These are phyloP conservation scores for Champsocephalus gunnari DNA, from an alignment of 2,797 vertebrate genomes.

Conservation along the genomic window DNA sequence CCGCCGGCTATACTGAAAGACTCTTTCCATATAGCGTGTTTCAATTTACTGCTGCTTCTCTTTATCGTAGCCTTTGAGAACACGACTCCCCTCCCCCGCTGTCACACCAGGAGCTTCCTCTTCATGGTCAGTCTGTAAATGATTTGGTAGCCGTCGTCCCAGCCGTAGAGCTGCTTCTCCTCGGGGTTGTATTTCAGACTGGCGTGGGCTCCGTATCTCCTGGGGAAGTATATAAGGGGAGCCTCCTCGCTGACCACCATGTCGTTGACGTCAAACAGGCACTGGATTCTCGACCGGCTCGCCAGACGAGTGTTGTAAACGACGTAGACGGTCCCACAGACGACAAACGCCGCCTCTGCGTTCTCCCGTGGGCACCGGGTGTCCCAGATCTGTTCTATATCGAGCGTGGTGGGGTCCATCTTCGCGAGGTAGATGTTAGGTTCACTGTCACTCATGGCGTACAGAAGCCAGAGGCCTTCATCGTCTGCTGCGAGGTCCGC, in stretches of 20 bases:
- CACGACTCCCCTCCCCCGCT: conserved; percentile 11
- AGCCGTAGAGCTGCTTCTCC: conserved; percentile 94
- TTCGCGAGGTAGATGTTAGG: conserved; percentile 93
- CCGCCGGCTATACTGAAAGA: background rate
- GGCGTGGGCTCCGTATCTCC: conserved; percentile 92
- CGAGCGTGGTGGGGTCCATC: conserved; percentile 90
- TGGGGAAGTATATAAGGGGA: conserved; percentile 93
- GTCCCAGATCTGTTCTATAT: conserved; percentile 98
- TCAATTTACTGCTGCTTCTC: conserved; percentile 1
- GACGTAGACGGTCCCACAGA: conserved; percentile 94
- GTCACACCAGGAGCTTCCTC: conserved; percentile 86
- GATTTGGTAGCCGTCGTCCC: conserved; percentile 98
- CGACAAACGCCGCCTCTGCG: conserved; percentile 93
- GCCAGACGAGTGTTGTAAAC: conserved; percentile 94
- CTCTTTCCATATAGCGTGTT: background rate
- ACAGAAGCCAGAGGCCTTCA: conserved; percentile 95
- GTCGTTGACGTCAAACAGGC: conserved; percentile 94
- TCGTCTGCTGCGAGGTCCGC: conserved; percentile 92
- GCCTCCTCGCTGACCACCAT: conserved; percentile 88
- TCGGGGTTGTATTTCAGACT: conserved; percentile 95
- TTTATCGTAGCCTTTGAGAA: conserved; percentile 16
- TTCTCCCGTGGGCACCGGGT: conserved; percentile 92
- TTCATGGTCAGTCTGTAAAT: conserved; percentile 94
- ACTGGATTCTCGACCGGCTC: conserved; percentile 94
- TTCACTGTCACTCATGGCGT: conserved; percentile 87